Percentiles rank a stretch among this genome's conserved stretches.
Evolutionary conservation across 2,888 invertebrate species (phyloP).

Genomic region (Furcula furcula): DNA sequence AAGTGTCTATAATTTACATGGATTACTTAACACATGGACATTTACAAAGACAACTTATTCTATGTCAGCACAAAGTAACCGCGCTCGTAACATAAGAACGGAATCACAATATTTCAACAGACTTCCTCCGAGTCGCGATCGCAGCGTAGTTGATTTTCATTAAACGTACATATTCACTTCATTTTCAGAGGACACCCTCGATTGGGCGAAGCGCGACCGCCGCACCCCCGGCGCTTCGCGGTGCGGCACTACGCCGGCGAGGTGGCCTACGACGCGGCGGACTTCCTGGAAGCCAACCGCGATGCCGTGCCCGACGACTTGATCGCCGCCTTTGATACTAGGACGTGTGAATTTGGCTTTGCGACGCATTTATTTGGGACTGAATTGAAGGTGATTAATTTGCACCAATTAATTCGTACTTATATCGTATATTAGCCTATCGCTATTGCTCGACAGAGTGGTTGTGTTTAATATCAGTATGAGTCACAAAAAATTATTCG

Average conservation of each 20-base stretch:
- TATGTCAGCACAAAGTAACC: no score
- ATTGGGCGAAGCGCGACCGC: conserved; percentile 89
- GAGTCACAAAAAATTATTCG: no score
- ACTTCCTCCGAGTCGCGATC: background rate
- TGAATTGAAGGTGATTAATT: conserved; percentile 86
- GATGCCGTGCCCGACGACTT: conserved; percentile 96
- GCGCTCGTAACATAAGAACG: no score
- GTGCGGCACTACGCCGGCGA: conserved; percentile 91
- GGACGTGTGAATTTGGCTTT: conserved; percentile 97
- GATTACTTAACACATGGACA: no score
- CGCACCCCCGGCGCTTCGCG: conserved; percentile 91
- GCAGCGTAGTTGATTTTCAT: background rate
- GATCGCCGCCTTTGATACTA: conserved; percentile 95
- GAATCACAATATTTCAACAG: no score
- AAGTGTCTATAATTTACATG: no score
- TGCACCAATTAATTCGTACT: no score
- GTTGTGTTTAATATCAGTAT: no score
- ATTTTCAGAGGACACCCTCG: conserved; percentile 88
- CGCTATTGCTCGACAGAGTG: no score
- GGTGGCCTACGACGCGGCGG: conserved; percentile 93
- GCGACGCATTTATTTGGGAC: conserved; percentile 97
- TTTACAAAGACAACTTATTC: no score
- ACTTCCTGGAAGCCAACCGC: conserved; percentile 95
- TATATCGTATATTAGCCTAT: no score
- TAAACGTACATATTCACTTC: background rate